Conservation (phyloP, 92 coral and sea anemone genomes). For the Galaxea fascicularis region DNA sequence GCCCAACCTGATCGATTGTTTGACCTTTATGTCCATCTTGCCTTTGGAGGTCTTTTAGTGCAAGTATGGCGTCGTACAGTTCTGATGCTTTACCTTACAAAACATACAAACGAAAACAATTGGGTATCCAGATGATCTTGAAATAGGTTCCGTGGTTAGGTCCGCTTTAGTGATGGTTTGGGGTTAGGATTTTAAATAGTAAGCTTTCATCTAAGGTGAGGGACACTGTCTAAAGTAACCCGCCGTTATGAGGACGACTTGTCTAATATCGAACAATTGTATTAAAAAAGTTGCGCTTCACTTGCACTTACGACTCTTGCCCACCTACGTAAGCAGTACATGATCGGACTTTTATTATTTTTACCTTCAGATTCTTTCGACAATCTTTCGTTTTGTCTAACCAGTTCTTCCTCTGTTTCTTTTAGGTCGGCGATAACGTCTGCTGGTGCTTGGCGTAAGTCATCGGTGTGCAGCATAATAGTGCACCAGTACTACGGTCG, state of each 20-base stretch:
- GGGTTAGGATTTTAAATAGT: too few species aligned
- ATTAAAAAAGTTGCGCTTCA: too few species aligned
- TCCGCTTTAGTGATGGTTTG: too few species aligned
- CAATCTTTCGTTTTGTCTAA: neutral
- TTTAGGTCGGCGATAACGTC: neutral
- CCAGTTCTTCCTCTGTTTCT: neutral
- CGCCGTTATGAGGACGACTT: too few species aligned
- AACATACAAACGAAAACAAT: neutral
- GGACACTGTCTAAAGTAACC: too few species aligned
- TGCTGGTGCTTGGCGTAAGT: neutral
- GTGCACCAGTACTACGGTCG: constrained; percentile 1
- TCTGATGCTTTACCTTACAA: neutral
- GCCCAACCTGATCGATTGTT: neutral
- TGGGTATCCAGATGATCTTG: neutral
- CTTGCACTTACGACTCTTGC: neutral
- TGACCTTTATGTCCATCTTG: neutral
- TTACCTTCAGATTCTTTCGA: neutral
- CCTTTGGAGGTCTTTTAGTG: neutral
- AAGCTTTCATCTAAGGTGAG: neutral
- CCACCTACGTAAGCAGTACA: too few species aligned
- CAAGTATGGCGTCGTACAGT: neutral
- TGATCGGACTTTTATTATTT: too few species aligned
- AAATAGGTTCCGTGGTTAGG: neutral
- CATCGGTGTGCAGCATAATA: neutral
- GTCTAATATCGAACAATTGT: too few species aligned